These are phyloP conservation scores for Pipistrellus nathusii DNA, from an alignment of 2,797 vertebrate species.

Conservation along the genomic window DNA sequence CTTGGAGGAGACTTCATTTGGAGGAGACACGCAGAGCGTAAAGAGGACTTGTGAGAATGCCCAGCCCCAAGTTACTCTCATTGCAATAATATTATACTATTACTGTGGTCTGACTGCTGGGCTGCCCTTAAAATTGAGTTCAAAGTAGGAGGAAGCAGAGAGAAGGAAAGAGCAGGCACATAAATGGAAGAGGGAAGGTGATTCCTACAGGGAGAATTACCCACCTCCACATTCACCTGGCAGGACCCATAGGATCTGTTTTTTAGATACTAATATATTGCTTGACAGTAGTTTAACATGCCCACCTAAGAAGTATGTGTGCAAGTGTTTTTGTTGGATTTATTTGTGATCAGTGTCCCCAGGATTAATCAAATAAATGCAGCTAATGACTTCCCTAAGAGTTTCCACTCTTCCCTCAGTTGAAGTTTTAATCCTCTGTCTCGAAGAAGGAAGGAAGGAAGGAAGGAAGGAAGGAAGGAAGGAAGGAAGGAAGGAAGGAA, in stretches of 20 bases:
- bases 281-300: background rate
- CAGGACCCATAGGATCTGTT: background rate
- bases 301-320: background rate
- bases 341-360: background rate
- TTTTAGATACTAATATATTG: constrained; percentile 5
- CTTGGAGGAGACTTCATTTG: background rate
- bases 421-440: constrained; percentile 2
- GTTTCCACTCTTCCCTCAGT: background rate
- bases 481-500: too few relatives aligned
- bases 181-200: background rate
- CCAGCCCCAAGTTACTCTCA: background rate
- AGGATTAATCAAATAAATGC: constrained; percentile 12
- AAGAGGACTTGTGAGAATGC: background rate
- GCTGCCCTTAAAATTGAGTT: background rate
- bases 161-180: background rate
- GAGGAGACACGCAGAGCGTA: background rate
- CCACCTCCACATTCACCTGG: background rate
- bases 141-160: background rate
- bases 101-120: background rate
- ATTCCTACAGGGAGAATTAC: background rate
- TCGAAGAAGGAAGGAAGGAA: background rate
- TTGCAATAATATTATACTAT: background rate
- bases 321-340: background rate
- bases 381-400: background rate
- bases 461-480: background rate